A percentile compares a stretch with the other conserved stretches of the same genome.
Conservation (phyloP, 2,888 invertebrate species). For the Hypomecis atomaria region DNA sequence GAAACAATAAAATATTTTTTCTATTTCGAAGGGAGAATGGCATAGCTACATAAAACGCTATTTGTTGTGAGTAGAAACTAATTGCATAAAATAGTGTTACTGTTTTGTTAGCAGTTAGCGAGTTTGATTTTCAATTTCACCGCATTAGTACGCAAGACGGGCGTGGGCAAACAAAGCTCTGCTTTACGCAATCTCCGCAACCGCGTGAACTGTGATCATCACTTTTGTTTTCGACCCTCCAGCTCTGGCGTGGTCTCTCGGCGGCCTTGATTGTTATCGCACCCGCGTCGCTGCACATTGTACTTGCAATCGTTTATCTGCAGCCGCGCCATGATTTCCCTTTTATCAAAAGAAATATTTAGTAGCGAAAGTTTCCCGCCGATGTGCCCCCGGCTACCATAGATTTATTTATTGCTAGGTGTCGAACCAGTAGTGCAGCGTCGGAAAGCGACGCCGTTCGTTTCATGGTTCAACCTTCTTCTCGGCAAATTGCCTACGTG, state of each 20-base stretch:
- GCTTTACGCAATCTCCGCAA: slow-evolving; percentile 58
- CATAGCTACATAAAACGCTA: no score
- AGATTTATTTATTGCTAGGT: slow-evolving; percentile 55
- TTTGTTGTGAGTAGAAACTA: not conserved
- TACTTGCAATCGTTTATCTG: slow-evolving; percentile 51
- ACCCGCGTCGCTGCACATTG: slow-evolving; percentile 64
- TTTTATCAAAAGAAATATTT: slow-evolving; percentile 69
- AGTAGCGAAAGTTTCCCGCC: slow-evolving; percentile 69
- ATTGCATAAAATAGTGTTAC: not conserved
- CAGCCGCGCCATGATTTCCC: slow-evolving; percentile 64
- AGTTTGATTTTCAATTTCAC: slow-evolving; percentile 30
- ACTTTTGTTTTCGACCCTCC: slow-evolving; percentile 76
- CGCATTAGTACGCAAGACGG: slow-evolving; percentile 29
- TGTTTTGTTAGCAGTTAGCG: slow-evolving; percentile 14
- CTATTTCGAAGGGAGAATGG: no score
- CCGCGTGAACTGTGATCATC: slow-evolving; percentile 68
- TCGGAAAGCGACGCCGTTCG: slow-evolving; percentile 52
- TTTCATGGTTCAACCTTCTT: slow-evolving; percentile 61
- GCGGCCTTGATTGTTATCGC: slow-evolving; percentile 69
- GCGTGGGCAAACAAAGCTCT: slow-evolving; percentile 35
- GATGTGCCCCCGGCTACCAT: slow-evolving; percentile 45
- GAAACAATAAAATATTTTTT: no score
- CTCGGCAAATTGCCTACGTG: slow-evolving; percentile 48
- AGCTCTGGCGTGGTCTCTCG: slow-evolving; percentile 48
- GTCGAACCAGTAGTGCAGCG: slow-evolving; percentile 49